Evolutionary conservation across 2,113 vertebrate genomes (phyloP).

Genomic region (Gallinago undulata): DNA sequence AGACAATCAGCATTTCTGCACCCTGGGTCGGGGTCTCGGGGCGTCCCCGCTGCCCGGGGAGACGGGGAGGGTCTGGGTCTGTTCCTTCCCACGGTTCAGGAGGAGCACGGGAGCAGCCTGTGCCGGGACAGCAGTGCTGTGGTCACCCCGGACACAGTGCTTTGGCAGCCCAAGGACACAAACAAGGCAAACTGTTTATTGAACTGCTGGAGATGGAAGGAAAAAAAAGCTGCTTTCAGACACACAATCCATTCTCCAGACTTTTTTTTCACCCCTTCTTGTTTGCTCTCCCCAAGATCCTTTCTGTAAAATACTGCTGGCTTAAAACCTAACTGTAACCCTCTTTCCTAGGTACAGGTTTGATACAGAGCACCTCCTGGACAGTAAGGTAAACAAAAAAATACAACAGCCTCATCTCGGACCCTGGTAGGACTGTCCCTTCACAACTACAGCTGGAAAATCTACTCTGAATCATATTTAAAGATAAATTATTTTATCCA

Average conservation of each 20-base stretch:
- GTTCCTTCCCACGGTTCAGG: neutral
- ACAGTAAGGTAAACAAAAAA: neutral
- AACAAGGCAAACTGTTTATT: neutral
- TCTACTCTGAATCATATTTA: neutral
- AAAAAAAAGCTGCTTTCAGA: neutral
- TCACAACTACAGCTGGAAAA: neutral
- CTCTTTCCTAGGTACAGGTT: neutral
- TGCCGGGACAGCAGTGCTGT: neutral
- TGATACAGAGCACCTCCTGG: neutral
- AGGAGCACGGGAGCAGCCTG: neutral
- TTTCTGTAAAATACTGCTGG: neutral
- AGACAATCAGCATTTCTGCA: neutral
- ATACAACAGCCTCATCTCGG: neutral
- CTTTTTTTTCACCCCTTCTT: accelerated
- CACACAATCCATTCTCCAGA: neutral
- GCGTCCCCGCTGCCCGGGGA: neutral
- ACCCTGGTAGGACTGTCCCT: neutral
- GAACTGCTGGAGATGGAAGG: neutral
- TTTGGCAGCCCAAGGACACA: neutral
- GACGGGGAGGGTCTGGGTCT: neutral
- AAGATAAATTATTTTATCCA: neutral
- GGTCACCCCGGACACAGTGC: neutral
- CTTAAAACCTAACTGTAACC: neutral
- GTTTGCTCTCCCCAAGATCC: neutral
- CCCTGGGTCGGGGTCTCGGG: neutral